Conservation (phyloP, 2,888 invertebrate genomes). For the Chymomyza amoena region DNA sequence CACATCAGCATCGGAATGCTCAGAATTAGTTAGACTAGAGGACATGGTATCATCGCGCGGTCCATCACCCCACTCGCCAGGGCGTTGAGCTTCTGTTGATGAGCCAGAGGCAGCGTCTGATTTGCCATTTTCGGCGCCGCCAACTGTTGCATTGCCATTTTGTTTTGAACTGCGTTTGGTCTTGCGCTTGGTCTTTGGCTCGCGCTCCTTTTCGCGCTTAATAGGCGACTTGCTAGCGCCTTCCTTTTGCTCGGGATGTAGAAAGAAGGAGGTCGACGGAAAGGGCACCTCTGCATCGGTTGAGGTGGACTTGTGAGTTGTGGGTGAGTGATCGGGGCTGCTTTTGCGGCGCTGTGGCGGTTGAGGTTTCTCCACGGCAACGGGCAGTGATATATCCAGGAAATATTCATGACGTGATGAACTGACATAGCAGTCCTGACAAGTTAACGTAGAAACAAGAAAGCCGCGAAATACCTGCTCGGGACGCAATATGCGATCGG, state of each 20-base stretch:
- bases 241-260: conserved; percentile 40
- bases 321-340: conserved; percentile 74
- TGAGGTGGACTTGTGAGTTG: not conserved
- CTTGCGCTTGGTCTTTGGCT: conserved; percentile 78
- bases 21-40: conserved; percentile 78
- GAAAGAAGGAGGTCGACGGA: conserved; percentile 52
- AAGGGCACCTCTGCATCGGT: conserved; percentile 13
- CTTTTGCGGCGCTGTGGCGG: conserved; percentile 82
- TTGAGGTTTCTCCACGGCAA: conserved; percentile 86
- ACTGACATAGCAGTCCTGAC: conserved; percentile 92
- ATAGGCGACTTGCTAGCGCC: conserved; percentile 81
- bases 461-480: conserved; percentile 97
- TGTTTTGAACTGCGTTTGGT: conserved; percentile 29
- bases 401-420: conserved; percentile 95
- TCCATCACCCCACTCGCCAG: conserved; percentile 36
- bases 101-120: not conserved
- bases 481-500: conserved; percentile 86
- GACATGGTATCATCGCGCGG: conserved; percentile 40
- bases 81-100: conserved; percentile 5
- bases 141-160: conserved; percentile 25
- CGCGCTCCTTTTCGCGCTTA: conserved; percentile 81
- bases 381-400: conserved; percentile 95
- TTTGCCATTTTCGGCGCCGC: conserved; percentile 18
- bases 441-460: conserved; percentile 92
- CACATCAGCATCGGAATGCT: conserved; percentile 88